Conservation (phyloP, 1,140 invertebrate species). For the Oedothorax gibbosus region DNA sequence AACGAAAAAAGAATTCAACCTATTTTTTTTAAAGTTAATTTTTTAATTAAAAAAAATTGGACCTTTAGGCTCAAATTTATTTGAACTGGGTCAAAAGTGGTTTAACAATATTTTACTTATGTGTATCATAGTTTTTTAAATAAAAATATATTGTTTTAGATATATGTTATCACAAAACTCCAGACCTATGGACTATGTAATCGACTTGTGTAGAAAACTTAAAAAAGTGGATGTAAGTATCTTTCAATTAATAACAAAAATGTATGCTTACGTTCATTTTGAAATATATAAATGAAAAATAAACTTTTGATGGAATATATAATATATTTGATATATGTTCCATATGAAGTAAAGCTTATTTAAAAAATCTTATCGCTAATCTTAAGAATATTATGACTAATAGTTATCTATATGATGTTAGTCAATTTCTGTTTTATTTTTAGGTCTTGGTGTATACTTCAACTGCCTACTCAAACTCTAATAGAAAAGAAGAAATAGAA, state of each 20-base stretch:
- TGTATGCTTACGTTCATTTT: neutral
- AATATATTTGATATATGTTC: neutral
- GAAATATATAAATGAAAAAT: no score
- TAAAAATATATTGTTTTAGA: slow-evolving; percentile 47
- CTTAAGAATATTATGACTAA: neutral
- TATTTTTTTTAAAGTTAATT: no score
- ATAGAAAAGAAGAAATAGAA: slow-evolving; percentile 69
- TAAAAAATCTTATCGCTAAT: neutral
- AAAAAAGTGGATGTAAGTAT: slow-evolving; percentile 59
- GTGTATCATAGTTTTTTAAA: neutral
- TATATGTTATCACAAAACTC: slow-evolving; percentile 78
- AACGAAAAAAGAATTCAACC: no score
- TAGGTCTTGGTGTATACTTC: slow-evolving; percentile 63
- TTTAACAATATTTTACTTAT: no score
- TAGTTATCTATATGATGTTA: neutral
- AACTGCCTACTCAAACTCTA: slow-evolving; percentile 70
- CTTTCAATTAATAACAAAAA: neutral
- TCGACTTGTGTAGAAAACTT: slow-evolving; percentile 67
- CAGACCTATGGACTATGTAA: slow-evolving; percentile 84
- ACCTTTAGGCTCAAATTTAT: no score
- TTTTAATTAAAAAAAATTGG: no score
- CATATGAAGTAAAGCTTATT: neutral
- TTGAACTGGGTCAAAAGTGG: no score
- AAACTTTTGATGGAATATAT: neutral
- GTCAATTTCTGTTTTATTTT: slow-evolving; percentile 17